phyloP scores from a whole-genome alignment of 2,797 vertebrate genomes.

The Catharus ustulatus region DNA sequence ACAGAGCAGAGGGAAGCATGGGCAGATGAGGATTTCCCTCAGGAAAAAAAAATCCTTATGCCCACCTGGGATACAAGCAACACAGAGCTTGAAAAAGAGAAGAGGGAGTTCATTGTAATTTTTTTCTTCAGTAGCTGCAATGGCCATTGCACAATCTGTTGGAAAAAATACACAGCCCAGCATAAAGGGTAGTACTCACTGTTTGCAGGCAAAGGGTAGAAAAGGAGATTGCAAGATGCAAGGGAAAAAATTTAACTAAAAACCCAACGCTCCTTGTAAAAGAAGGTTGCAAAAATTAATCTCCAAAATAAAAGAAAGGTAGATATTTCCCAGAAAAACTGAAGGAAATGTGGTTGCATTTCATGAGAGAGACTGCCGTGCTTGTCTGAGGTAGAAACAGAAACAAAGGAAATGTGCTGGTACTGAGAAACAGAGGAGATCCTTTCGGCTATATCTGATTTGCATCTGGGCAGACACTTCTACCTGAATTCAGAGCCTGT shows the following conservation, averaged over 20 bases:
- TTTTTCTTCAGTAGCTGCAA: background rate
- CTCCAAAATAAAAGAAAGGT: background rate
- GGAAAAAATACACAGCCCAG: background rate
- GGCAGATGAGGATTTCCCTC: background rate
- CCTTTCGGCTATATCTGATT: background rate
- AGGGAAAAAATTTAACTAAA: background rate
- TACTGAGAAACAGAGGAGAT: background rate
- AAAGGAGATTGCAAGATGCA: background rate
- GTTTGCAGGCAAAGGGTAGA: background rate
- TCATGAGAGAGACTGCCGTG: background rate
- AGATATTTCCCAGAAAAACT: background rate
- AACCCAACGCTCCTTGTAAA: background rate
- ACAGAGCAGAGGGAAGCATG: background rate
- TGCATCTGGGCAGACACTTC: background rate
- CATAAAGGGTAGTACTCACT: background rate
- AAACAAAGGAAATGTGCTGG: background rate
- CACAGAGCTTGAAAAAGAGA: background rate
- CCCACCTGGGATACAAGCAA: rapidly evolving
- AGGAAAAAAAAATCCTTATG: background rate
- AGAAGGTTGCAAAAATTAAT: background rate
- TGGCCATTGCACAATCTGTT: background rate
- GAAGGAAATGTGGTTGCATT: background rate
- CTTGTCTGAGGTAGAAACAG: background rate
- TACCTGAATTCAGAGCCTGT: background rate
- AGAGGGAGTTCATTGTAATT: background rate